Percentiles rank a stretch among this genome's conserved stretches.
phyloP scores from a whole-genome alignment of 2,888 invertebrate species.

The Tortrix viridana region DNA sequence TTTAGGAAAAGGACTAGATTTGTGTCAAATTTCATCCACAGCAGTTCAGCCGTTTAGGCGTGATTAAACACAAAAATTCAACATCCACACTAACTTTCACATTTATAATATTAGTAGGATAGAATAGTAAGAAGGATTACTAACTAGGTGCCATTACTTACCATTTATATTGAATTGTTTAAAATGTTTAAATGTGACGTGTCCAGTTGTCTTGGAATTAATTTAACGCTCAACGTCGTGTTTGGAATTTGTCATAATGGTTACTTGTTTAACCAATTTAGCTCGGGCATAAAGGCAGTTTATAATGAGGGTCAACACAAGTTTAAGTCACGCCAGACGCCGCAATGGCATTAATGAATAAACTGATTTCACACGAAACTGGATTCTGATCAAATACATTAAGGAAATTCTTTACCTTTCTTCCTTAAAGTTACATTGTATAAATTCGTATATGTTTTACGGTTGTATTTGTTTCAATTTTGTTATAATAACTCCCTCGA shows the following conservation, averaged over 20 bases:
- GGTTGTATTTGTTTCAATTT: not conserved
- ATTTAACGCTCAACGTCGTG: not conserved
- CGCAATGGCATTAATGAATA: constrained; percentile 26
- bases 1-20: too few relatives aligned
- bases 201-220: not conserved
- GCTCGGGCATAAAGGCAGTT: constrained; percentile 11
- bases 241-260: constrained; percentile 10
- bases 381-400: constrained; percentile 16
- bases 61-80: too few relatives aligned
- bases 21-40: too few relatives aligned
- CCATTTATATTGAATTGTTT: too few relatives aligned
- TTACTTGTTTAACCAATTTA: constrained; percentile 29
- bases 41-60: too few relatives aligned
- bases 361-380: constrained; percentile 30
- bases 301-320: constrained; percentile 29
- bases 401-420: not conserved
- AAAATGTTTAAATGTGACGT: too few relatives aligned
- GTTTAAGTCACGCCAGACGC: constrained; percentile 14
- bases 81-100: too few relatives aligned
- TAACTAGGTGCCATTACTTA: too few relatives aligned
- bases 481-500: constrained; percentile 32
- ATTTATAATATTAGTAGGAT: too few relatives aligned
- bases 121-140: too few relatives aligned
- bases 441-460: not conserved
- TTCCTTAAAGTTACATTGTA: not conserved